These are phyloP conservation scores for Phyto melanocephala DNA, from an alignment of 2,888 invertebrate species.

Conservation along the genomic window DNA sequence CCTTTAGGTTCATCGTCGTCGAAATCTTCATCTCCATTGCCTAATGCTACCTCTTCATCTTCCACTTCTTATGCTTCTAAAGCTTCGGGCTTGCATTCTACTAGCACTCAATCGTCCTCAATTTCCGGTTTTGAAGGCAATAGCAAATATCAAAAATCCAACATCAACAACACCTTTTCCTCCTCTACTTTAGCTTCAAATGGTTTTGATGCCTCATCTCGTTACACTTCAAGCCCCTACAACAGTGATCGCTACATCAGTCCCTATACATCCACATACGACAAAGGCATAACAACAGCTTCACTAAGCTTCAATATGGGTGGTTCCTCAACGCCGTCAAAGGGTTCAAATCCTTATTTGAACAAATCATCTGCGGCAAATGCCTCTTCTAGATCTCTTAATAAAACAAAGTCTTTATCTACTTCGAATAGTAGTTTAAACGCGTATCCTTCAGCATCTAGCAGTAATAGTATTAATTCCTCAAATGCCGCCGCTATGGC, in stretches of 20 bases:
- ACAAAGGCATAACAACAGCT: constrained; percentile 79
- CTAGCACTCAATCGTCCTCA: constrained; percentile 24
- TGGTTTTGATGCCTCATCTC: constrained; percentile 71
- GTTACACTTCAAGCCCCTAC: constrained; percentile 73
- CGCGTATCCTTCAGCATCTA: constrained; percentile 58
- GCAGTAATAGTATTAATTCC: constrained; percentile 56
- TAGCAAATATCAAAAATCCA: constrained; percentile 63
- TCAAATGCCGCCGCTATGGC: constrained; percentile 75
- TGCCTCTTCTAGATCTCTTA: constrained; percentile 66
- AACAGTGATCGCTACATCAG: constrained; percentile 77
- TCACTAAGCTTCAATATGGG: constrained; percentile 73
- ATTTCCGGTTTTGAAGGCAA: constrained; percentile 37
- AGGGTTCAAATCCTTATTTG: constrained; percentile 69
- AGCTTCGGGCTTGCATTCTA: constrained; percentile 58
- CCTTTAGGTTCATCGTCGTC: constrained; percentile 60
- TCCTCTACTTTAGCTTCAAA: constrained; percentile 63
- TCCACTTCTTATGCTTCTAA: constrained; percentile 51
- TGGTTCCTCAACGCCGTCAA: constrained; percentile 72
- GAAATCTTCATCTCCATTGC: constrained; percentile 62
- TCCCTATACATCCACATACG: constrained; percentile 77
- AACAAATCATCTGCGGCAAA: constrained; percentile 69
- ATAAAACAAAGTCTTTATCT: constrained; percentile 74
- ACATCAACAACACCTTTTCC: constrained; percentile 34
- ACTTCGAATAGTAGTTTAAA: constrained; percentile 76
- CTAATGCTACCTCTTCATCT: constrained; percentile 38